These are phyloP conservation scores for Halcyon leucocephala DNA, from an alignment of 2,797 vertebrate genomes.

Conservation along the genomic window DNA sequence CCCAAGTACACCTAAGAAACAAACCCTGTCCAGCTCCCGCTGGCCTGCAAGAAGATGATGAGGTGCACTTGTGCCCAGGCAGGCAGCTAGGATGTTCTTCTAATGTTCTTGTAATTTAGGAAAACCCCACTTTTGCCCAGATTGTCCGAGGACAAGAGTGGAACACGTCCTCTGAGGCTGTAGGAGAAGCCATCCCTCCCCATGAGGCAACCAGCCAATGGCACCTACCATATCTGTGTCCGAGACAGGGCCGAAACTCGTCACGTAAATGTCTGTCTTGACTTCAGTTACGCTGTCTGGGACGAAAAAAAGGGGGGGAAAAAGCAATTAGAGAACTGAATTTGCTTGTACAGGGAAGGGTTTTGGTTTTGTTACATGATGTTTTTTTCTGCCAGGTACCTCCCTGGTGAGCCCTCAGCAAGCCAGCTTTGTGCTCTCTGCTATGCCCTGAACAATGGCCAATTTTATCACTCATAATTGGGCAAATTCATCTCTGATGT, in stretches of 20 bases:
- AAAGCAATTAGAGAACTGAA: conserved; percentile 32
- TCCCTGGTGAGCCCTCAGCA: background rate
- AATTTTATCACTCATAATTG: background rate
- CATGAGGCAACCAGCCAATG: background rate
- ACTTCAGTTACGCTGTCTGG: conserved; percentile 96
- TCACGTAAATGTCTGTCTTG: conserved; percentile 98
- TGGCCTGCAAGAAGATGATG: background rate
- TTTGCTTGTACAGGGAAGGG: background rate
- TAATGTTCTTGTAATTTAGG: background rate
- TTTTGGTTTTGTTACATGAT: background rate
- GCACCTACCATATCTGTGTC: conserved; percentile 97
- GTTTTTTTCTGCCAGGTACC: background rate
- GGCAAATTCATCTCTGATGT: background rate
- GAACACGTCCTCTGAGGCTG: rapidly evolving
- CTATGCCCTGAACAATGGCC: background rate
- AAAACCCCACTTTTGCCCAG: background rate
- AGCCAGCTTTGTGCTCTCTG: background rate
- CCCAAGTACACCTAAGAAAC: background rate
- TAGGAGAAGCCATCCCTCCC: background rate
- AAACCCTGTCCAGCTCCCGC: background rate
- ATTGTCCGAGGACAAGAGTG: rapidly evolving
- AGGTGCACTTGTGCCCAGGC: rapidly evolving
- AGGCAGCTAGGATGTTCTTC: background rate
- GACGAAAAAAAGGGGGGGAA: background rate
- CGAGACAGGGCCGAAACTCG: conserved; percentile 96